These are phyloP conservation scores for Riptortus pedestris DNA, from an alignment of 1,140 invertebrate species.

Conservation along the genomic window DNA sequence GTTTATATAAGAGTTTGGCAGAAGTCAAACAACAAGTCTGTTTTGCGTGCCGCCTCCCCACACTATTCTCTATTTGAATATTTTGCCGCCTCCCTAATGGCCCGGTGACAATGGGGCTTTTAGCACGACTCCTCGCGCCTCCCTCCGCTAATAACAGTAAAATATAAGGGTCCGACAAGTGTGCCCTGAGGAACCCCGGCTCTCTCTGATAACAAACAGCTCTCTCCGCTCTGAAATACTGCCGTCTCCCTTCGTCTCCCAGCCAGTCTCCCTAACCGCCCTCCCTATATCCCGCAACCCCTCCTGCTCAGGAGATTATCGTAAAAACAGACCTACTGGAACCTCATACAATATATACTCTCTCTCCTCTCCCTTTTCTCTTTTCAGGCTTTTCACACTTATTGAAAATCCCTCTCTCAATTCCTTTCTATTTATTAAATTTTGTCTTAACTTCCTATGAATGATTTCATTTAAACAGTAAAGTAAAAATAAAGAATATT, in stretches of 20 bases:
- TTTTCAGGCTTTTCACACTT: not conserved
- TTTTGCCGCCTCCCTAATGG: not conserved
- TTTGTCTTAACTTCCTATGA: no score
- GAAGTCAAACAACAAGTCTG: no score
- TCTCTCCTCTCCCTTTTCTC: not conserved
- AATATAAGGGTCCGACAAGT: no score
- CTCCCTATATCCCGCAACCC: no score
- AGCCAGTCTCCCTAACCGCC: no score
- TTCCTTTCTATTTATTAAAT: not conserved
- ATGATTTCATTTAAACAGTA: no score
- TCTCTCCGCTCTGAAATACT: not conserved
- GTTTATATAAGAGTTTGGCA: no score
- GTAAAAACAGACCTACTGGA: not conserved
- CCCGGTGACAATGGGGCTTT: not conserved
- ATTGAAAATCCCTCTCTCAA: not conserved
- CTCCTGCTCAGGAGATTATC: not conserved
- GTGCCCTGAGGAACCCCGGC: not conserved
- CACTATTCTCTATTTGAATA: not conserved
- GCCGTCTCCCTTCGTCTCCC: no score
- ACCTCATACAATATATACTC: not conserved
- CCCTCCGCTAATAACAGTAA: not conserved
- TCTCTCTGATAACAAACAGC: not conserved
- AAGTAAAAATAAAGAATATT: no score
- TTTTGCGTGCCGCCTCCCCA: no score
- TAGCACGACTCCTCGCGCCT: not conserved